These are phyloP conservation scores for Lycocerus yunnanus DNA, from an alignment of 2,888 invertebrate species.

Conservation along the genomic window DNA sequence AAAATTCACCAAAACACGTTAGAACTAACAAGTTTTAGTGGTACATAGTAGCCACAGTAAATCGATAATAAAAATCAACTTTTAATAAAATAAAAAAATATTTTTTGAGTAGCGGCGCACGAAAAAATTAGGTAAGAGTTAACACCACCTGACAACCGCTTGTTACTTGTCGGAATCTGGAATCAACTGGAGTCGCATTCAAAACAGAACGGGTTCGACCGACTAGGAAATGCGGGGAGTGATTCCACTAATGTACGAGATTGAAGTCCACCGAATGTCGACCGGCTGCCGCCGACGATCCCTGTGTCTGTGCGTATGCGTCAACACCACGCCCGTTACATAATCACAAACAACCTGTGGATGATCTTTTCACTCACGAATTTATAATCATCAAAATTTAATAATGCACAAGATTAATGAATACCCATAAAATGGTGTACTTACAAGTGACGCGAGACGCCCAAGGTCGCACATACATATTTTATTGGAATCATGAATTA, in stretches of 20 bases:
- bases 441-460: background rate
- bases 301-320: slow-evolving; percentile 10
- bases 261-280: slow-evolving; percentile 4
- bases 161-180: background rate
- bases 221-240: background rate
- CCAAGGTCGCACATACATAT: background rate
- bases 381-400: background rate
- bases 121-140: background rate
- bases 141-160: background rate
- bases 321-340: slow-evolving; percentile 16
- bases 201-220: background rate
- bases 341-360: slow-evolving; percentile 16
- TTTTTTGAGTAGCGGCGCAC: background rate
- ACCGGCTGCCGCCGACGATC: slow-evolving; percentile 17
- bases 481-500: background rate
- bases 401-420: background rate
- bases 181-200: background rate
- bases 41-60: background rate
- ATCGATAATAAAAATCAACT: background rate
- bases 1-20: background rate
- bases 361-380: background rate
- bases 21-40: background rate
- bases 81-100: background rate
- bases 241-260: background rate
- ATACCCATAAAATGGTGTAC: too few species aligned